Percentiles rank a stretch among this genome's conserved stretches.
Evolutionary conservation across 1,140 invertebrate genomes (phyloP).

Genomic region (Mamestra configurata): DNA sequence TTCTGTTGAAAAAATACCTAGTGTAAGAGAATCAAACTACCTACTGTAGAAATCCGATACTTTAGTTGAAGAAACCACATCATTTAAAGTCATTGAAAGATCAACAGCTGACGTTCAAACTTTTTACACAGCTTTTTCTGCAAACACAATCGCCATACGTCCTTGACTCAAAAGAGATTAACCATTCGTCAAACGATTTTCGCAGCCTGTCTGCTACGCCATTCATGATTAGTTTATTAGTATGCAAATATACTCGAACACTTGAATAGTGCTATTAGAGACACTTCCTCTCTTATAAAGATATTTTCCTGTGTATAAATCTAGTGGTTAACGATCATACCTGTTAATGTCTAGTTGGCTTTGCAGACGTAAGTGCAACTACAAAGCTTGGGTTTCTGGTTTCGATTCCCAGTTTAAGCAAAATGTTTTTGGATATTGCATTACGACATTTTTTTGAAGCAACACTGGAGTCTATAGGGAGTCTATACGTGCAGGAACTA

Average conservation of each 20-base stretch:
- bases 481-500: too few species aligned
- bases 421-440: too few species aligned
- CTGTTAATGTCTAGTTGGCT: neutral
- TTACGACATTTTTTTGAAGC: too few species aligned
- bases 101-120: neutral
- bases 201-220: neutral
- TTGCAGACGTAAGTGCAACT: neutral
- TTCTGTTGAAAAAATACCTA: too few species aligned
- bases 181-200: constrained; percentile 1
- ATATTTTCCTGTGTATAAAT: constrained; percentile 13
- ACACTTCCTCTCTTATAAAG: constrained; percentile 4
- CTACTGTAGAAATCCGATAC: too few species aligned
- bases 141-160: neutral
- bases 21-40: too few species aligned
- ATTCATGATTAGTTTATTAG: constrained; percentile 8
- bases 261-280: neutral
- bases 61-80: too few species aligned
- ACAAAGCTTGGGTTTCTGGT: neutral
- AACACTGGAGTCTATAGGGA: too few species aligned
- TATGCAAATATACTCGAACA: constrained; percentile 7
- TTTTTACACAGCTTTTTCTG: neutral
- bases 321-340: neutral
- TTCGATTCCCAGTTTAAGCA: neutral
- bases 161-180: constrained; percentile 8
- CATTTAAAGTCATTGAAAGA: neutral